A percentile compares a stretch with the other conserved stretches of the same genome.
Conservation (phyloP, 1,140 invertebrate species). For the Heterodera carotae region DNA sequence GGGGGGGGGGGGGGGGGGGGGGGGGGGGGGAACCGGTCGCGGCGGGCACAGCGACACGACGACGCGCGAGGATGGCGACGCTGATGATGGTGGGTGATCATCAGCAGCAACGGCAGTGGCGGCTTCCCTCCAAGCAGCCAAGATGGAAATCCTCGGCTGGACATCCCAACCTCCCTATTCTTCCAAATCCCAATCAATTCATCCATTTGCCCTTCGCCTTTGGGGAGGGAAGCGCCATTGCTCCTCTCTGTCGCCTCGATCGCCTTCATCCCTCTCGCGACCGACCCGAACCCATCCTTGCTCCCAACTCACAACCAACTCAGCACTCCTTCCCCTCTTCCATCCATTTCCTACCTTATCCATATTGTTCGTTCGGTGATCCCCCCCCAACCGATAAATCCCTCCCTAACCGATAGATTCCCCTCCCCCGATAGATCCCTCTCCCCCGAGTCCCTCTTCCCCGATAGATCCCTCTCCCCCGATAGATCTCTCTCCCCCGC, state of each 20-base stretch:
- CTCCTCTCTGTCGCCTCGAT: no score
- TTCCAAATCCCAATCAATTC: background rate
- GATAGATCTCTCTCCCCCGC: no score
- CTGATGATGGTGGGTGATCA: background rate
- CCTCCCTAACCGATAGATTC: background rate
- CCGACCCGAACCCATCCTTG: no score
- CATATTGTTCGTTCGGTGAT: no score
- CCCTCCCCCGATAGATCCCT: background rate
- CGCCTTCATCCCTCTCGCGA: no score
- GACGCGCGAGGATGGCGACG: background rate
- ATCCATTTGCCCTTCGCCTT: conserved; percentile 3
- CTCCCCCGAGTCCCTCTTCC: no score
- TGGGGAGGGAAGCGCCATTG: no score
- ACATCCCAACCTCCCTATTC: background rate
- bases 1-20: no score
- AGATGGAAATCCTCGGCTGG: background rate
- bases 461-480: background rate
- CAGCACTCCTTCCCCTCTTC: background rate
- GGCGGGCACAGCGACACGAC: background rate
- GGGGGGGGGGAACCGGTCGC: conserved; percentile 16
- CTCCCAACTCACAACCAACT: no score
- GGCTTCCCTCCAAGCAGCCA: background rate
- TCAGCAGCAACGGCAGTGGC: background rate
- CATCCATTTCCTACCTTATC: no score
- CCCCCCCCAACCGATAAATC: background rate